These are phyloP conservation scores for Malthinus flaveolus DNA, from an alignment of 2,888 invertebrate genomes.

Conservation along the genomic window DNA sequence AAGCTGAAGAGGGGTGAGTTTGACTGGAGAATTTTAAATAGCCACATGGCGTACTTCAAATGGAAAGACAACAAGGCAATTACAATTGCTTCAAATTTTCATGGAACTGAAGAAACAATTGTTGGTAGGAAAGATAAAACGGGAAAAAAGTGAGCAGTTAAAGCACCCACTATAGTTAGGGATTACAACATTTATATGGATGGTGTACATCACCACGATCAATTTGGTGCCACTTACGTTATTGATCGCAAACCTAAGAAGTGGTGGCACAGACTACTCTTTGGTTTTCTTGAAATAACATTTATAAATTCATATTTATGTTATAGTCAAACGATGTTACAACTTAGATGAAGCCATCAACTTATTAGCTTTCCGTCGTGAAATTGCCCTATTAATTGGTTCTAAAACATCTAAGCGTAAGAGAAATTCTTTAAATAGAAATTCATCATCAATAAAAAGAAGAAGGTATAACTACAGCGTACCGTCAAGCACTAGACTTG, in stretches of 20 bases:
- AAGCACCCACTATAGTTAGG: too few species aligned
- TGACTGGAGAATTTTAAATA: neutral
- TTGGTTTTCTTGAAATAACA: neutral
- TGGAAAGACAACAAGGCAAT: conserved; percentile 46
- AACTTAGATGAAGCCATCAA: neutral
- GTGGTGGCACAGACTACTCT: conserved; percentile 5
- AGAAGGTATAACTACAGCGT: conserved; percentile 4
- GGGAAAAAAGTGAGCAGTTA: neutral
- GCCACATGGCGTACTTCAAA: conserved; percentile 4
- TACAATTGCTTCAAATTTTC: conserved; percentile 39
- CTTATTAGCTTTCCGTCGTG: neutral
- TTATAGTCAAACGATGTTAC: neutral
- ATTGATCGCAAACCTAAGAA: neutral
- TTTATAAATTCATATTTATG: neutral
- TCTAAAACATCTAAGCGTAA: too few species aligned
- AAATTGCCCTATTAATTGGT: too few species aligned
- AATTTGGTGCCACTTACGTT: neutral
- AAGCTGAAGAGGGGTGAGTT: neutral
- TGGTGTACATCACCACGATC: conserved; percentile 8
- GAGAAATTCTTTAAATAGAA: too few species aligned
- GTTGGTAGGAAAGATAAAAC: neutral
- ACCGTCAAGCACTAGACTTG: neutral
- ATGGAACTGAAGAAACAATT: conserved; percentile 5
- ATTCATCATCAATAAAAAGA: too few species aligned
- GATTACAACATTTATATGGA: conserved; percentile 7